Percentiles rank a stretch among this genome's conserved stretches.
Evolutionary conservation across 2,797 vertebrate species (phyloP).

Genomic region (Esox lucius): DNA sequence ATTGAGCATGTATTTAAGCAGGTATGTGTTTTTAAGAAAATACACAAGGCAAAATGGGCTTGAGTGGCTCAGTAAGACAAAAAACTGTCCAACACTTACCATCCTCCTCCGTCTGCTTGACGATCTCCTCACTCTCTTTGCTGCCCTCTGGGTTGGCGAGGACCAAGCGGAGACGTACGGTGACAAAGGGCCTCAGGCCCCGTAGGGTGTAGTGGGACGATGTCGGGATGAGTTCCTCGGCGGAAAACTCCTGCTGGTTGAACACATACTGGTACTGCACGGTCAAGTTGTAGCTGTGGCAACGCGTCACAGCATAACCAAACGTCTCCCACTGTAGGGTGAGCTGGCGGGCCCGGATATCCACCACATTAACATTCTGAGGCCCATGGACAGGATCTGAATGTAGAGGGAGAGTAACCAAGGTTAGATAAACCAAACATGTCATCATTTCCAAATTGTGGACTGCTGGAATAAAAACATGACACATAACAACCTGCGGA

Average conservation of each 20-base stretch:
- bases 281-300: conserved; percentile 97
- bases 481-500: too few relatives aligned
- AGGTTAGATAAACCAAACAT: background rate
- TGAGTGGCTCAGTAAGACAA: too few relatives aligned
- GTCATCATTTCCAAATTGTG: background rate
- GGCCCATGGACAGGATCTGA: conserved; percentile 94
- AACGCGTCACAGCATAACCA: conserved; percentile 92
- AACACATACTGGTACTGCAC: conserved; percentile 95
- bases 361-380: conserved; percentile 92
- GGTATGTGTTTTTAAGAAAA: background rate
- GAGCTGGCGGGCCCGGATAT: conserved; percentile 91
- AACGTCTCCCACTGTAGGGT: conserved; percentile 97
- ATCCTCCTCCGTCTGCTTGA: conserved; percentile 94
- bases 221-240: conserved; percentile 91
- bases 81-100: conserved; percentile 68
- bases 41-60: background rate
- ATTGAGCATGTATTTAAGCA: too few relatives aligned
- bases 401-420: background rate
- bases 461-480: too few relatives aligned
- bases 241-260: conserved; percentile 90
- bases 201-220: conserved; percentile 93
- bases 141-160: conserved; percentile 93
- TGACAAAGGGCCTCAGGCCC: conserved; percentile 90
- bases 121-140: conserved; percentile 93
- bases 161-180: conserved; percentile 84